phyloP scores from a whole-genome alignment of 2,797 vertebrate species.

The Eleutherodactylus coqui region DNA sequence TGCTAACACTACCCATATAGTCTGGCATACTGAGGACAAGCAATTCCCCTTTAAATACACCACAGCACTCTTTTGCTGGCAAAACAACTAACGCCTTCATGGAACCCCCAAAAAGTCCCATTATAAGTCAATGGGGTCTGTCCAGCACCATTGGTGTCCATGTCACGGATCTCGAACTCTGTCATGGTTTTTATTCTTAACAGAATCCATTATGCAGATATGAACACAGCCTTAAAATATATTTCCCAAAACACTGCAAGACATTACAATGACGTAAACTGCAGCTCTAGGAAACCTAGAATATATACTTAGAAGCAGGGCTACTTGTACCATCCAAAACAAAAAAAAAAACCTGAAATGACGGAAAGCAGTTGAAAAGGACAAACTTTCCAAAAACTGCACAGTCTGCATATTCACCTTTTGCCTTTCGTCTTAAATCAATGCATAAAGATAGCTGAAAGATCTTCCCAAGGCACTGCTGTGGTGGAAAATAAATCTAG shows the following conservation, averaged over 20 bases:
- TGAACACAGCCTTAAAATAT: too few relatives aligned
- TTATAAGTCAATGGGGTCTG: too few relatives aligned
- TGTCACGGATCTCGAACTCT: too few relatives aligned
- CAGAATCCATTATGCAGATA: too few relatives aligned
- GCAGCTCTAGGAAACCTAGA: not conserved
- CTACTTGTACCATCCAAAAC: not conserved
- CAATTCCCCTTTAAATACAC: not conserved
- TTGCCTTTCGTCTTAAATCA: slow-evolving; percentile 50
- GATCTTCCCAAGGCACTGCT: slow-evolving; percentile 39
- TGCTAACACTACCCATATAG: too few relatives aligned
- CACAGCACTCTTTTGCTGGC: too few relatives aligned
- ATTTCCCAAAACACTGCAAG: too few relatives aligned
- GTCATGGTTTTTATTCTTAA: too few relatives aligned
- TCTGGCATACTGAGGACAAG: not conserved
- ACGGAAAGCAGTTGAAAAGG: not conserved
- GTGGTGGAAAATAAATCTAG: slow-evolving; percentile 48
- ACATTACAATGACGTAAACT: too few relatives aligned
- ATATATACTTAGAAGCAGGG: not conserved
- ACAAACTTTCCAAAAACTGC: slow-evolving; percentile 21
- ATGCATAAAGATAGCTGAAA: slow-evolving; percentile 23
- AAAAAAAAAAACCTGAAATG: slow-evolving; percentile 3
- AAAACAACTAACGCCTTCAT: too few relatives aligned
- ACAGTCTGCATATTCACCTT: slow-evolving; percentile 44
- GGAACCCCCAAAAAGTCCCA: too few relatives aligned
- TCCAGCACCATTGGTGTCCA: too few relatives aligned